These are phyloP conservation scores for Entelurus aequoreus DNA, from an alignment of 2,113 vertebrate genomes.

Conservation along the genomic window DNA sequence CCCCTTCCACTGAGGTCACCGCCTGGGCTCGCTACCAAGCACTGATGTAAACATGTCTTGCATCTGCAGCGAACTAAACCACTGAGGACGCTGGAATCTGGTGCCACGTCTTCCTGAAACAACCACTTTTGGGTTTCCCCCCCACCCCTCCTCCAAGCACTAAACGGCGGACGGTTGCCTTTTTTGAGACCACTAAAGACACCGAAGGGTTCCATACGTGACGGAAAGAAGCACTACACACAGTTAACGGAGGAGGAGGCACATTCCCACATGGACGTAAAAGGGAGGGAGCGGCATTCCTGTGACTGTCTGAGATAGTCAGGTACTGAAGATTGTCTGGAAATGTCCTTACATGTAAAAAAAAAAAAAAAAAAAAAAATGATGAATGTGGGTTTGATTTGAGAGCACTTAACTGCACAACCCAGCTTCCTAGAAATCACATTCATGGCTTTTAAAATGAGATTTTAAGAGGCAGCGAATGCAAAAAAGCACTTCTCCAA, in stretches of 20 bases:
- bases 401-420: slow-evolving; percentile 63
- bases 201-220: slow-evolving; percentile 12
- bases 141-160: slow-evolving; percentile 5
- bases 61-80: slow-evolving; percentile 41
- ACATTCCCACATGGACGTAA: slow-evolving; percentile 25
- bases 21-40: slow-evolving; percentile 45
- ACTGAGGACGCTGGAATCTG: slow-evolving; percentile 32
- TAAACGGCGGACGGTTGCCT: neutral
- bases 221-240: slow-evolving; percentile 23
- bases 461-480: slow-evolving; percentile 6
- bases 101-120: slow-evolving; percentile 30
- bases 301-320: neutral
- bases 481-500: slow-evolving; percentile 53
- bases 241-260: slow-evolving; percentile 25
- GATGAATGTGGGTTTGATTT: slow-evolving; percentile 45
- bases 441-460: slow-evolving; percentile 32
- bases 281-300: neutral
- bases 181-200: slow-evolving; percentile 17
- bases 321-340: slow-evolving; percentile 14
- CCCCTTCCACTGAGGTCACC: slow-evolving; percentile 44
- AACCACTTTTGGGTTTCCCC: slow-evolving; percentile 26
- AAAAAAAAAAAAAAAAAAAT: slow-evolving; percentile 19
- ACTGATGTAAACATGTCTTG: slow-evolving; percentile 63
- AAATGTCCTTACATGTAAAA: slow-evolving; percentile 23
- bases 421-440: slow-evolving; percentile 14